phyloP scores from a whole-genome alignment of 2,888 invertebrate genomes.

The Temnothorax rugatulus region DNA sequence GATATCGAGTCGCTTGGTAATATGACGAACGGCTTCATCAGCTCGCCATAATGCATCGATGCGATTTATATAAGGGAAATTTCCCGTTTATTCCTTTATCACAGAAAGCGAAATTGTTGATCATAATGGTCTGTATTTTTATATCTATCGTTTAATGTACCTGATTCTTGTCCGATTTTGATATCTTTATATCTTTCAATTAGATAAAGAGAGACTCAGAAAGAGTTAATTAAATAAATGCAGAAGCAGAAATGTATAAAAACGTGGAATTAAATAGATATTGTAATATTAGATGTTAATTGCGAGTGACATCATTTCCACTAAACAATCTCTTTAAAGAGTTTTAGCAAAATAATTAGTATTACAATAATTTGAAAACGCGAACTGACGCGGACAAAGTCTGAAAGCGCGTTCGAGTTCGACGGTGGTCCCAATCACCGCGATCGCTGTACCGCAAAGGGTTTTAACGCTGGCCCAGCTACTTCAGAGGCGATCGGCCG shows the following conservation, averaged over 20 bases:
- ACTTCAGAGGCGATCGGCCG: conserved; percentile 66
- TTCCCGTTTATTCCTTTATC: conserved; percentile 29
- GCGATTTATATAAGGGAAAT: conserved; percentile 29
- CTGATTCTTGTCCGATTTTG: neutral
- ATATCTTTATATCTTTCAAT: conserved; percentile 2
- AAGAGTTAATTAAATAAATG: conserved; percentile 22
- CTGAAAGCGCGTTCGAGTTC: conserved; percentile 43
- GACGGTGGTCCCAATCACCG: conserved; percentile 45
- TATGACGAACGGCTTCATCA: conserved; percentile 32
- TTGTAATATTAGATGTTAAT: neutral
- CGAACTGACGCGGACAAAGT: conserved; percentile 18
- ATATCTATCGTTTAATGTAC: conserved; percentile 25
- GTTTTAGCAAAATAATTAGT: neutral
- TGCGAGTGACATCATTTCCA: neutral
- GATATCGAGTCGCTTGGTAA: conserved; percentile 34
- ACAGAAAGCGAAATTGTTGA: conserved; percentile 34
- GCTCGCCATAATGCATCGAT: conserved; percentile 36
- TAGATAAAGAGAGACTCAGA: neutral
- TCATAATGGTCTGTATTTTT: conserved; percentile 26
- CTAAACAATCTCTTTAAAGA: neutral
- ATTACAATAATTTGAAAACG: conserved; percentile 4
- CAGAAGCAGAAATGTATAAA: neutral
- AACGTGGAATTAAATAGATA: neutral
- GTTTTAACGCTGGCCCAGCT: conserved; percentile 48
- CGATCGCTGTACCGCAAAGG: conserved; percentile 51